Conservation (phyloP, 2,113 vertebrate genomes). For the Lepus timidus region DNA sequence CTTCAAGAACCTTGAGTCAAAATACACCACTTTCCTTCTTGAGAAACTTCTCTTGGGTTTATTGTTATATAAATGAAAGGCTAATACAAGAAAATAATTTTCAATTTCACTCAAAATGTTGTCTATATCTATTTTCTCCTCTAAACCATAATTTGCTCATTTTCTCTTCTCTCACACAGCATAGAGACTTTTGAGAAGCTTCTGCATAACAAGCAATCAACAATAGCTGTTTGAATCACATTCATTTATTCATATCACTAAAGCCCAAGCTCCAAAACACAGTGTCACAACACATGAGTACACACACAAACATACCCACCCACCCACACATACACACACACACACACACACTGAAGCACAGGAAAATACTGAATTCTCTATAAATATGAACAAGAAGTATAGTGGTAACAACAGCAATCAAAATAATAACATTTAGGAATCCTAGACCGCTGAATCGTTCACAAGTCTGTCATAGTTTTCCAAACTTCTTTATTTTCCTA, state of each 20-base stretch:
- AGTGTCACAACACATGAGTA: background rate
- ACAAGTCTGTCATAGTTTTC: conserved; percentile 45
- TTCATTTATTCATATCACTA: conserved; percentile 55
- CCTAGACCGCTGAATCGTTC: conserved; percentile 15
- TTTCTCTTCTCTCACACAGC: background rate
- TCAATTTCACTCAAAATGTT: background rate
- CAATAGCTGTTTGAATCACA: background rate
- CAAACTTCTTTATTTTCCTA: conserved; percentile 64
- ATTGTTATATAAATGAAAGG: no score
- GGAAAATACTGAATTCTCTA: background rate
- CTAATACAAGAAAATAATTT: background rate
- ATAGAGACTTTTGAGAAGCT: conserved; percentile 35
- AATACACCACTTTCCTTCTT: no score
- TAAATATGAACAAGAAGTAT: background rate
- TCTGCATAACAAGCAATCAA: background rate
- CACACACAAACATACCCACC: no score
- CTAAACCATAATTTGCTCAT: background rate
- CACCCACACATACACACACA: no score
- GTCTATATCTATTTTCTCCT: background rate
- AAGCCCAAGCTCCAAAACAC: background rate
- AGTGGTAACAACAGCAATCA: conserved; percentile 37
- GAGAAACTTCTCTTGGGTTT: no score
- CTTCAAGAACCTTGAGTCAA: no score
- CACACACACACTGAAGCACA: background rate
- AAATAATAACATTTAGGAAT: conserved; percentile 42